Percentiles rank a stretch among this genome's conserved stretches.
Evolutionary conservation across 2,113 vertebrate species (phyloP).

Genomic region (Willisornis vidua): DNA sequence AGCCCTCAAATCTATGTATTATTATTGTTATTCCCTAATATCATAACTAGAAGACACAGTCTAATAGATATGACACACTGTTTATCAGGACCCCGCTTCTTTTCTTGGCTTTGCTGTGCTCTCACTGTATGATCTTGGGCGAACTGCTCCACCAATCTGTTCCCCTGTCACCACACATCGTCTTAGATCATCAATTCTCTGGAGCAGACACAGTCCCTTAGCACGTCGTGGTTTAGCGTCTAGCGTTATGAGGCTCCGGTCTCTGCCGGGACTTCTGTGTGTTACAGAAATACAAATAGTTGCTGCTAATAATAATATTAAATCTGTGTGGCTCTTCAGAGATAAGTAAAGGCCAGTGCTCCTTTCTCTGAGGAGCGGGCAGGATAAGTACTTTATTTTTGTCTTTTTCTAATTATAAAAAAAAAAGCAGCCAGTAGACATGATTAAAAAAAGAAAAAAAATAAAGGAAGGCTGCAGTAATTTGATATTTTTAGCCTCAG

Average conservation of each 20-base stretch:
- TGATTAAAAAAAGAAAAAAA: neutral
- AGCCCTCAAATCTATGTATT: neutral
- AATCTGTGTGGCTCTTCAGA: conserved; percentile 34
- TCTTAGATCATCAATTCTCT: conserved; percentile 45
- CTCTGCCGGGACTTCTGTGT: neutral
- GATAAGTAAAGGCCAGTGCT: conserved; percentile 47
- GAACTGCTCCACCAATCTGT: conserved; percentile 33
- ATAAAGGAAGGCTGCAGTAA: neutral
- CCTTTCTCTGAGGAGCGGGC: neutral
- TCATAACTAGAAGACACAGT: neutral
- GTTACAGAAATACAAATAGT: conserved; percentile 32
- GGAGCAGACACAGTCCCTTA: conserved; percentile 23
- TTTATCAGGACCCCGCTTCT: neutral
- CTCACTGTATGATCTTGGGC: conserved; percentile 32
- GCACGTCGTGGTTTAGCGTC: neutral
- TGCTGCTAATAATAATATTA: conserved; percentile 33
- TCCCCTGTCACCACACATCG: conserved; percentile 20
- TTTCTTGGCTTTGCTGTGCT: conserved; percentile 3
- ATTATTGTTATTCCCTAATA: neutral
- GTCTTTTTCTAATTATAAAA: conserved; percentile 25
- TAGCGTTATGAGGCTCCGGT: neutral
- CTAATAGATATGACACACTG: neutral
- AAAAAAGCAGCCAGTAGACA: neutral
- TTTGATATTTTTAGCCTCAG: conserved; percentile 34
- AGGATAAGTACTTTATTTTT: conserved; percentile 46